These are phyloP conservation scores for Clunio marinus DNA, from an alignment of 2,888 invertebrate species.

Conservation along the genomic window DNA sequence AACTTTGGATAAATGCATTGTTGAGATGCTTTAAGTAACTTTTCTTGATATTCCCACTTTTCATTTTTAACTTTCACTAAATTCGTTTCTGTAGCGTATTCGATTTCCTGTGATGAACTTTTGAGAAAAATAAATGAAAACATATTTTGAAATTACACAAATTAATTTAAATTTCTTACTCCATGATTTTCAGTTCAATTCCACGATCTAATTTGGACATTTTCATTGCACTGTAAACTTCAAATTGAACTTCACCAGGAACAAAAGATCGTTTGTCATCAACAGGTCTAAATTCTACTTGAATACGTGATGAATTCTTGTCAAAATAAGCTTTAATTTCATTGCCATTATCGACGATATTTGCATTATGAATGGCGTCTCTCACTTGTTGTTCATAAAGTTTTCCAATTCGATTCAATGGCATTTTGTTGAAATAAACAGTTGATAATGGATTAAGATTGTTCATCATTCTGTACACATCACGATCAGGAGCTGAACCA, in stretches of 20 bases:
- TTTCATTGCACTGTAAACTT: slow-evolving; percentile 71
- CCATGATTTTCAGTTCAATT: background rate
- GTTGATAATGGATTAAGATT: slow-evolving; percentile 73
- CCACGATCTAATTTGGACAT: slow-evolving; percentile 54
- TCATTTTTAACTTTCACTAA: slow-evolving; percentile 46
- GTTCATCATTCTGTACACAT: slow-evolving; percentile 46
- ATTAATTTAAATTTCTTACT: background rate
- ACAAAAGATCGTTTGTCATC: slow-evolving; percentile 44
- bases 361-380: slow-evolving; percentile 54
- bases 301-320: slow-evolving; percentile 58
- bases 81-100: slow-evolving; percentile 5
- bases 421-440: slow-evolving; percentile 62
- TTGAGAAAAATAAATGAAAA: too few relatives aligned
- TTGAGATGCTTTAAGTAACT: slow-evolving; percentile 48
- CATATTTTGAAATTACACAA: background rate
- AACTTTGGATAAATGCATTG: slow-evolving; percentile 56
- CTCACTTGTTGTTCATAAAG: slow-evolving; percentile 65
- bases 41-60: slow-evolving; percentile 45
- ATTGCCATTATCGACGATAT: slow-evolving; percentile 41
- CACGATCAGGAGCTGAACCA: background rate
- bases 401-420: slow-evolving; percentile 61
- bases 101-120: too few relatives aligned
- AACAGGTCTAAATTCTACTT: slow-evolving; percentile 59
- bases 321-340: slow-evolving; percentile 48
- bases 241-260: slow-evolving; percentile 60